Evolutionary conservation across 2,113 vertebrate species (phyloP).

Genomic region (Alaudala cheleensis): DNA sequence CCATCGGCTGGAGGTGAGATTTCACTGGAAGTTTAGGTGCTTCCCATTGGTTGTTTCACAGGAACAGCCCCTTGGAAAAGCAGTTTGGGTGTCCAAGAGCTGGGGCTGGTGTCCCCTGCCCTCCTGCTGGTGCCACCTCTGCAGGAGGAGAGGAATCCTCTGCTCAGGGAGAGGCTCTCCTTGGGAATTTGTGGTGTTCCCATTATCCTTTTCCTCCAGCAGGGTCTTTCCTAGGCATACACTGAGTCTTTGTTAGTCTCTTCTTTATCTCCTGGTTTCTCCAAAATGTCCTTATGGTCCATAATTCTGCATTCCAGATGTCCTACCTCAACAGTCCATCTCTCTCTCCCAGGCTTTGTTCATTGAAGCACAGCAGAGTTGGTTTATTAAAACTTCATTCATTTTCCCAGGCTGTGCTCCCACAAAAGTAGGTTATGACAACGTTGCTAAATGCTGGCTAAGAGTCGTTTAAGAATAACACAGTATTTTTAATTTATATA

Average conservation of each 20-base stretch:
- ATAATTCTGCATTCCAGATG: not conserved
- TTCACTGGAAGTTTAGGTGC: not conserved
- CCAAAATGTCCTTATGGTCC: not conserved
- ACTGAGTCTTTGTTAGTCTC: not conserved
- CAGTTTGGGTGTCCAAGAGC: not conserved
- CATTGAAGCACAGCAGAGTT: not conserved
- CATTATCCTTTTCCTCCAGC: not conserved
- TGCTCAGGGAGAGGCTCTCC: not conserved
- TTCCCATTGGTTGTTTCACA: not conserved
- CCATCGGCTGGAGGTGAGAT: constrained; percentile 92
- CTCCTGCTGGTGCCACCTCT: not conserved
- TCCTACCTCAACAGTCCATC: not conserved
- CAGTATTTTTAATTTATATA: not conserved
- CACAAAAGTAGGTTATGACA: not conserved
- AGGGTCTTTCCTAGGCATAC: not conserved
- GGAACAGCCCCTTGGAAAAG: not conserved
- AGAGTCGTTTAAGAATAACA: not conserved
- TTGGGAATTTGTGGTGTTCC: not conserved
- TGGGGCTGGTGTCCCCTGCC: not conserved
- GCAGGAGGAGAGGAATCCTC: not conserved
- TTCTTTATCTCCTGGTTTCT: not conserved
- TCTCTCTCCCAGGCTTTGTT: not conserved
- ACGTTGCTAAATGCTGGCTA: not conserved
- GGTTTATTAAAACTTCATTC: not conserved
- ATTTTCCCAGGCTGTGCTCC: not conserved